Evolutionary conservation across 2,113 vertebrate species (phyloP).

Genomic region (Isichthys henryi): DNA sequence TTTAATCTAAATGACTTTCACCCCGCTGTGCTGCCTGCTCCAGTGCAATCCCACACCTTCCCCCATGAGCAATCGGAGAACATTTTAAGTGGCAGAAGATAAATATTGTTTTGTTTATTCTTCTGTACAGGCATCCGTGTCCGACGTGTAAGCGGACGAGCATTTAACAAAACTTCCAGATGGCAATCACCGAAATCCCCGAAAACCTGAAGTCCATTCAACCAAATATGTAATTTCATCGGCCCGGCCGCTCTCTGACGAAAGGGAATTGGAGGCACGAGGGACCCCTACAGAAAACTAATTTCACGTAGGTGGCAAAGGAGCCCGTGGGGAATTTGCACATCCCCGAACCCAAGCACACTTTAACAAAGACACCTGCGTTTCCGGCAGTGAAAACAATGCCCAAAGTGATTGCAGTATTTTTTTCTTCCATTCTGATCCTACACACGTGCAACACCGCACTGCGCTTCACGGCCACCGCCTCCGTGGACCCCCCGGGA

Average conservation of each 20-base stretch:
- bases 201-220: constrained; percentile 13
- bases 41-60: background rate
- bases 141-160: background rate
- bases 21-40: background rate
- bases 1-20: constrained; percentile 2
- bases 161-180: constrained; percentile 10
- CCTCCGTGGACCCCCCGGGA: constrained; percentile 46
- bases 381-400: constrained; percentile 62
- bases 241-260: background rate
- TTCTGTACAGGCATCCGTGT: background rate
- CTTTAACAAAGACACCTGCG: constrained; percentile 73
- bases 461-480: constrained; percentile 44
- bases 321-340: constrained; percentile 72
- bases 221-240: constrained; percentile 25
- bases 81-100: background rate
- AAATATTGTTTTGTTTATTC: constrained; percentile 5
- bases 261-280: constrained; percentile 45
- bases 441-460: constrained; percentile 46
- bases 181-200: background rate
- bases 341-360: constrained; percentile 65
- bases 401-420: constrained; percentile 58
- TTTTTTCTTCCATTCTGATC: constrained; percentile 45
- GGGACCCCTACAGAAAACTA: constrained; percentile 57
- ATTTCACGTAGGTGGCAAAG: constrained; percentile 48
- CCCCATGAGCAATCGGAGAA: background rate